Percentiles rank a stretch among this genome's conserved stretches.
Evolutionary conservation across 2,113 vertebrate species (phyloP).

Genomic region (Coptodon rendalli): DNA sequence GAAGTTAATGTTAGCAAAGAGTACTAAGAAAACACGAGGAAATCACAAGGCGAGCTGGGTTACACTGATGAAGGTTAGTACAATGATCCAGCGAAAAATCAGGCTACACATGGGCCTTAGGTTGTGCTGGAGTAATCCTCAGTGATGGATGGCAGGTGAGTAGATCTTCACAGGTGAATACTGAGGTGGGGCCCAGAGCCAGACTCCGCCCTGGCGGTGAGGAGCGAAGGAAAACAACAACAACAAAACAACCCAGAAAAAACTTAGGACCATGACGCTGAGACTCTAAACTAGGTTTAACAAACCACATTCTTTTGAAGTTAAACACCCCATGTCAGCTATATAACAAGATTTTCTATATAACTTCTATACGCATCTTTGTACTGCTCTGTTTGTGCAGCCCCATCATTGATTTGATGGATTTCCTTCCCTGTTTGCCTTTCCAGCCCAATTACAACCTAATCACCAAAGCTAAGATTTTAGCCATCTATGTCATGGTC

Average conservation of each 20-base stretch:
- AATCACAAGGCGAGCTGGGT: not conserved
- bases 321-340: not conserved
- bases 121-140: not conserved
- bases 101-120: not conserved
- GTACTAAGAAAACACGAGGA: not conserved
- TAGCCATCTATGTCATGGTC: not conserved
- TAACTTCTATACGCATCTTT: not conserved
- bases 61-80: not conserved
- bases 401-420: not conserved
- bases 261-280: not conserved
- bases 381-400: not conserved
- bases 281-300: not conserved
- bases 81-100: not conserved
- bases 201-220: not conserved
- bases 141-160: not conserved
- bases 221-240: not conserved
- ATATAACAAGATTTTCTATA: not conserved
- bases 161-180: not conserved
- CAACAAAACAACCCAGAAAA: not conserved
- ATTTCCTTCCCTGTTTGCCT: not conserved
- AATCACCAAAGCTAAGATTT: not conserved
- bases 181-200: not conserved
- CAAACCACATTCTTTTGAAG: not conserved
- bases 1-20: not conserved
- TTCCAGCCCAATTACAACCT: not conserved